Percentiles rank a stretch among this genome's conserved stretches.
Conservation (phyloP, 2,113 vertebrate genomes). For the Numenius arquata region DNA sequence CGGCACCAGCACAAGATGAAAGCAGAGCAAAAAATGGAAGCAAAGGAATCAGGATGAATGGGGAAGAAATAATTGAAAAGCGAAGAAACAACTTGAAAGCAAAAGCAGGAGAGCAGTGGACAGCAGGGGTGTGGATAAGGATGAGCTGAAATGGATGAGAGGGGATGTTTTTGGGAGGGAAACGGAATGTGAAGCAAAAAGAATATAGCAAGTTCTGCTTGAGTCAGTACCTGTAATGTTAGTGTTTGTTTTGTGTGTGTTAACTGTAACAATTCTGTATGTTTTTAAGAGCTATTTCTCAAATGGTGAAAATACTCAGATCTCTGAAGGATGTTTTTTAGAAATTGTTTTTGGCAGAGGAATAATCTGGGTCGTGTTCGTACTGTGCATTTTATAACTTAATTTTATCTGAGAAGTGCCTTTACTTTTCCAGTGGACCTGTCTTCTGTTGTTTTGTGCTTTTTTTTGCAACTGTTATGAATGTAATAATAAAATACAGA, state of each 20-base stretch:
- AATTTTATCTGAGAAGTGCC: neutral
- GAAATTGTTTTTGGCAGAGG: neutral
- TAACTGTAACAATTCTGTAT: neutral
- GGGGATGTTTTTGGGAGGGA: neutral
- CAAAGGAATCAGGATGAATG: neutral
- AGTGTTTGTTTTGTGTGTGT: neutral
- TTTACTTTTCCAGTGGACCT: neutral
- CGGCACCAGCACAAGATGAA: neutral
- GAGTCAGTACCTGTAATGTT: neutral
- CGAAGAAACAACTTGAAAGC: neutral
- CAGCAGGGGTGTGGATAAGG: neutral
- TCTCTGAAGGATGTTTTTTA: neutral
- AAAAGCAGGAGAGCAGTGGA: neutral
- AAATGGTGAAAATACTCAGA: neutral
- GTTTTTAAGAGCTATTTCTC: neutral
- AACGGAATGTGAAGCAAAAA: neutral
- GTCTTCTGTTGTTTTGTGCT: neutral
- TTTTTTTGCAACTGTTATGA: neutral
- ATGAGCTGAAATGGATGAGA: neutral
- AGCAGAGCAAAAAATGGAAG: conserved; percentile 10
- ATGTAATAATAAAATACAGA: neutral
- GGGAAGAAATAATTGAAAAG: neutral
- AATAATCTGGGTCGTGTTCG: neutral
- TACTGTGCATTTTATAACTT: neutral
- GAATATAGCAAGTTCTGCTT: neutral